Evolutionary conservation across 2,113 vertebrate genomes (phyloP).

Genomic region (Anarhynchus alexandrinus): DNA sequence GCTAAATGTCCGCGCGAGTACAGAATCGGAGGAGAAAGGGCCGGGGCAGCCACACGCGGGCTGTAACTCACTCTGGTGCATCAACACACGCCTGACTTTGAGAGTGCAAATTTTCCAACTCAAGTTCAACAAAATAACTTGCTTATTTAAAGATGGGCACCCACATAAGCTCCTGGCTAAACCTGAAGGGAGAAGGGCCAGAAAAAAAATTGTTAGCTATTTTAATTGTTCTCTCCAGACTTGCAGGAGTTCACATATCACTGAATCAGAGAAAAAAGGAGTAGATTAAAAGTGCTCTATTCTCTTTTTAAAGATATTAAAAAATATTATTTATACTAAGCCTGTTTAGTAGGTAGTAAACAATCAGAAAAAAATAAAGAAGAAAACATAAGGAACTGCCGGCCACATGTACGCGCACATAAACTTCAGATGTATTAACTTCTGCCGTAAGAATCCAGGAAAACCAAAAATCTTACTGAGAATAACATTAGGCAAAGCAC

Average conservation of each 20-base stretch:
- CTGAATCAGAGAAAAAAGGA: neutral
- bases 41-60: neutral
- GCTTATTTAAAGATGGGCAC: neutral
- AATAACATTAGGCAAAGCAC: neutral
- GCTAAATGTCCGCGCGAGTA: rapidly evolving
- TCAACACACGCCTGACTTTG: rapidly evolving
- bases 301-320: neutral
- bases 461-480: neutral
- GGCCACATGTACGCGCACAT: rapidly evolving
- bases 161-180: neutral
- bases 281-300: neutral
- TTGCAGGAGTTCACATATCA: neutral
- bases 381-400: neutral
- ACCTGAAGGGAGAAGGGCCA: neutral
- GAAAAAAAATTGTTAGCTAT: neutral
- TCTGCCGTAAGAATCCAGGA: neutral
- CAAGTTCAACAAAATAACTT: neutral
- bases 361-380: neutral
- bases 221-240: neutral
- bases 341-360: neutral
- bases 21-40: neutral
- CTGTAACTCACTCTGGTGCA: neutral
- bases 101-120: neutral
- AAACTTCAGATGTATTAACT: neutral
- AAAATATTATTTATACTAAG: neutral